Evolutionary conservation across 2,797 vertebrate species (phyloP).

Genomic region (Synaphobranchus kaupii): DNA sequence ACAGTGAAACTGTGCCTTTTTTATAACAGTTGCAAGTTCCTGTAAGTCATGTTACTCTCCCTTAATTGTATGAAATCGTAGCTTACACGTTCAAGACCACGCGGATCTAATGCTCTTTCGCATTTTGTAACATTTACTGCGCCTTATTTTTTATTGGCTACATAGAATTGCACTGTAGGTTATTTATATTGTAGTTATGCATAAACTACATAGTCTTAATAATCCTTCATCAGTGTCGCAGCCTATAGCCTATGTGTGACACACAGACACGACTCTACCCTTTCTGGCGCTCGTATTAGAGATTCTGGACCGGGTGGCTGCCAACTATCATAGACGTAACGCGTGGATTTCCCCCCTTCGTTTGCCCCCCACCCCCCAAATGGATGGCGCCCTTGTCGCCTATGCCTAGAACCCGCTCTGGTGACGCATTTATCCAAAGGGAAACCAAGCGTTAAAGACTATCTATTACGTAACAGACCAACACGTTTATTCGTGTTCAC

Average conservation of each 20-base stretch:
- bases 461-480: not conserved
- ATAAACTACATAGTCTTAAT: too few relatives aligned
- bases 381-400: too few relatives aligned
- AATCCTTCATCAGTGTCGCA: too few relatives aligned
- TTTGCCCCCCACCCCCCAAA: too few relatives aligned
- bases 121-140: not conserved
- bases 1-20: conserved; percentile 1
- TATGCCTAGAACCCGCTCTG: too few relatives aligned
- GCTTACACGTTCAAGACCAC: not conserved
- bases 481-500: not conserved
- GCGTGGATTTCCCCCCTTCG: not conserved
- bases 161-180: not conserved
- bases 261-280: too few relatives aligned
- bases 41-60: conserved; percentile 19
- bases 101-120: not conserved
- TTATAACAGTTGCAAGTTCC: conserved; percentile 2
- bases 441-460: too few relatives aligned
- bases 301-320: not conserved
- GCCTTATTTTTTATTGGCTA: not conserved
- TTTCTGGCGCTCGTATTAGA: too few relatives aligned
- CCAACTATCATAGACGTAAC: not conserved
- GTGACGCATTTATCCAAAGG: not conserved
- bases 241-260: too few relatives aligned
- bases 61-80: not conserved
- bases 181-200: not conserved